These are phyloP conservation scores for Pinna nobilis DNA, from an alignment of 1,140 invertebrate species.

Conservation along the genomic window DNA sequence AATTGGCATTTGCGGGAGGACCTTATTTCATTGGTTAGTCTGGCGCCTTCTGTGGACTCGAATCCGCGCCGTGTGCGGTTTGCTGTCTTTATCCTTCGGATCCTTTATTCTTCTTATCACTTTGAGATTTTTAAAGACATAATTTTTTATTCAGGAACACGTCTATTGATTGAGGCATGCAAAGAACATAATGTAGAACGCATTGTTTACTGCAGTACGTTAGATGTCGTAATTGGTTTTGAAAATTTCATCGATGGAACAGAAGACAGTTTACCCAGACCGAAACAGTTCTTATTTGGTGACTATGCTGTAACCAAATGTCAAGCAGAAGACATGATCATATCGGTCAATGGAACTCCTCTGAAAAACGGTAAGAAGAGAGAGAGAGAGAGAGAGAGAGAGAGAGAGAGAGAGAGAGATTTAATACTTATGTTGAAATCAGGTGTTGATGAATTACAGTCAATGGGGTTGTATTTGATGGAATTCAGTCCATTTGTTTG, in stretches of 20 bases:
- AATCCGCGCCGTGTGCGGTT: too few relatives aligned
- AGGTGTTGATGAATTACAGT: too few relatives aligned
- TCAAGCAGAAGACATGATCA: constrained; percentile 6
- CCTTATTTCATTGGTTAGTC: too few relatives aligned
- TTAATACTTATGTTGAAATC: too few relatives aligned
- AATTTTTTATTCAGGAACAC: constrained; percentile 11
- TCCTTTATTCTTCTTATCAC: too few relatives aligned
- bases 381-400: background rate
- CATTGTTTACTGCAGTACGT: constrained; percentile 43
- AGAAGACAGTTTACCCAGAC: background rate
- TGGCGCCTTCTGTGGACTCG: too few relatives aligned
- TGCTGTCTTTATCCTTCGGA: too few relatives aligned
- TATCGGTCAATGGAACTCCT: background rate
- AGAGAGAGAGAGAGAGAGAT: too few relatives aligned
- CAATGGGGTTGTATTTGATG: too few relatives aligned
- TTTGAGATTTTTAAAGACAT: too few relatives aligned
- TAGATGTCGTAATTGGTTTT: constrained; percentile 33
- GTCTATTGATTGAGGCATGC: constrained; percentile 15
- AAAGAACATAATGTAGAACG: constrained; percentile 10
- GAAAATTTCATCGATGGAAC: constrained; percentile 14
- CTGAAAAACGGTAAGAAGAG: background rate
- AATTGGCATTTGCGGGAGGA: too few relatives aligned
- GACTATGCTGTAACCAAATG: constrained; percentile 19
- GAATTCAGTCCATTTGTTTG: too few relatives aligned
- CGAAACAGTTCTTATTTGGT: constrained; percentile 13